Conservation (phyloP, 2,888 invertebrate genomes). For the Noctua janthe region DNA sequence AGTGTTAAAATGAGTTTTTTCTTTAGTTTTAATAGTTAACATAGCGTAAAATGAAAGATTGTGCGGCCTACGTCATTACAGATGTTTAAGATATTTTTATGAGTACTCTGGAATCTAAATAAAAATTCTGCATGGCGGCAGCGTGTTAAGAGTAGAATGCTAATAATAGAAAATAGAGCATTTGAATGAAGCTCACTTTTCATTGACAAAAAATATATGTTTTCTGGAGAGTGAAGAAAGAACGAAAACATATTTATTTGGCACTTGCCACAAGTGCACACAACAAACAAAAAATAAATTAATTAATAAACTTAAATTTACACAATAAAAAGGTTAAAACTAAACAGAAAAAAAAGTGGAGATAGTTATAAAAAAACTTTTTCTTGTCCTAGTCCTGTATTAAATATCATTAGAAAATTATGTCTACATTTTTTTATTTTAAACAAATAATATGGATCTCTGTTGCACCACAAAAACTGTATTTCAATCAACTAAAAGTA, state of each 20-base stretch:
- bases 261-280: too few species aligned
- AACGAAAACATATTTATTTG: too few species aligned
- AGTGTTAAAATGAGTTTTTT: slow-evolving; percentile 5
- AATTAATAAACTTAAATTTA: too few species aligned
- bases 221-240: not conserved
- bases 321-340: too few species aligned
- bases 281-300: too few species aligned
- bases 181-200: not conserved
- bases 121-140: not conserved
- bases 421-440: not conserved
- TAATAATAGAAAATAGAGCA: not conserved
- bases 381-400: not conserved
- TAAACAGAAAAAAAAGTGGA: not conserved
- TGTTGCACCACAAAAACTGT: too few species aligned
- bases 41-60: slow-evolving; percentile 25
- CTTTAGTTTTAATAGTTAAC: not conserved
- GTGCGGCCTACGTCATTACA: not conserved
- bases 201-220: not conserved
- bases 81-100: slow-evolving; percentile 28
- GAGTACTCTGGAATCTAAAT: slow-evolving; percentile 1
- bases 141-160: not conserved
- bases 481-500: not conserved
- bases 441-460: not conserved
- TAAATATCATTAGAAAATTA: not conserved
- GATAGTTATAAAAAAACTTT: not conserved